Evolutionary conservation across 1,140 invertebrate species (phyloP), one percentile per base, ranked within the genome.

Genomic region (Hycleus cichorii): DNA sequence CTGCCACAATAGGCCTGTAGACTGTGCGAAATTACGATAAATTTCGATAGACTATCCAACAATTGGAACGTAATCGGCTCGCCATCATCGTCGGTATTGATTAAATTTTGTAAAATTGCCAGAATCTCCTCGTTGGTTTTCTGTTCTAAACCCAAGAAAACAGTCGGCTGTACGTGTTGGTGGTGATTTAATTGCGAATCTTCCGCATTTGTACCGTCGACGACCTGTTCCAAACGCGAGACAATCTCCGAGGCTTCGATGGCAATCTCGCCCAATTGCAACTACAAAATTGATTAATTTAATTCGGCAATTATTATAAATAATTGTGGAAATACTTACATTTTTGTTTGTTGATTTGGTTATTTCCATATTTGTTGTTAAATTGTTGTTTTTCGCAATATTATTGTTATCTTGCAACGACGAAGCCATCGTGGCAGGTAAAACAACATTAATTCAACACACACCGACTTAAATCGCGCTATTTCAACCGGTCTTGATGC

Each of bases 21-120:
- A 64, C 87, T 85, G 68, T 91, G 88, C 5, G 87, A 82, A 8
- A 88, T 73, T 26, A 91, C 78, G 5, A 87, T 81, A 42, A 88
- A 76, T 58, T 83, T 83, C 6, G 82, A 81, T 44, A 83, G 74
- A 32, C 80, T 76, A 62, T 83, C 83, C 26, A 87, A 66, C 5
- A 76, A 67, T 25, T 79, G 77, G 26, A 82, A 65, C 54, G 63
- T 66, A 7, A 74, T 71, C 3, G 69, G 70, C 42, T 80, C 78
- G 18, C 74, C 75, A 48, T 79, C 77, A 38, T 77, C 76, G 48
- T 77, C 76, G 3, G 68, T 76, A 49, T 75, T 63, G 32, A 74
- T 67, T 6, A 74, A 50, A 8, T 66, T 63, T 48, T 74, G 66
- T 18, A 74, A 67, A 24, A 65, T 67, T 45, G 69, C 62, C 7